Conservation (phyloP, 2,113 vertebrate genomes). For the Mesocricetus auratus region DNA sequence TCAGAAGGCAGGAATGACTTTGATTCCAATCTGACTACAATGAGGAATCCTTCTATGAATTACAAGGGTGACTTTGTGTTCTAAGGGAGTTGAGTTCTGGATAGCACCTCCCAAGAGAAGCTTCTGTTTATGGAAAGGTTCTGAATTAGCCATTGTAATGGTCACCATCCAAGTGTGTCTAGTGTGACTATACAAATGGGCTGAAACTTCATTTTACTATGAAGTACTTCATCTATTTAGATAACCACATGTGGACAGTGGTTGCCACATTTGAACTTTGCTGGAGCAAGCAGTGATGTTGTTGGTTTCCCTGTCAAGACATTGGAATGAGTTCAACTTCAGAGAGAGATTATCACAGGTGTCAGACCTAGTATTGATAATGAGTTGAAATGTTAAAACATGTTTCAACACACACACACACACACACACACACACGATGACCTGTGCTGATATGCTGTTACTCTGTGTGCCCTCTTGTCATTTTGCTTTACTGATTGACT, state of each 20-base stretch:
- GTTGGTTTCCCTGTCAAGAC: background rate
- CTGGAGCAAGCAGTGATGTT: background rate
- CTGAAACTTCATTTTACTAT: background rate
- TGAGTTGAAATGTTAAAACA: background rate
- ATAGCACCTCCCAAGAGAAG: too few species aligned
- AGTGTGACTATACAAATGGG: background rate
- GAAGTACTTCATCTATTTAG: background rate
- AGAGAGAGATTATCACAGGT: background rate
- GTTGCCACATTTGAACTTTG: background rate
- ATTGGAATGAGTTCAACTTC: background rate
- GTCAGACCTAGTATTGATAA: background rate
- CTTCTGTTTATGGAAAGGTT: background rate
- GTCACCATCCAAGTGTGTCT: background rate
- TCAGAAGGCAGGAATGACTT: background rate
- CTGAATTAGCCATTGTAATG: background rate
- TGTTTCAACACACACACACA: background rate
- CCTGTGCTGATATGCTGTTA: background rate
- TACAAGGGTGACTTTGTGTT: background rate
- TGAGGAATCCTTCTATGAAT: background rate
- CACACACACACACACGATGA: background rate
- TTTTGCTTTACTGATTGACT: rapidly evolving
- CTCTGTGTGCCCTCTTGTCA: background rate
- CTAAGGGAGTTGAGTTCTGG: background rate
- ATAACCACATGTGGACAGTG: too few species aligned
- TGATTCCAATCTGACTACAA: background rate